Conservation (phyloP, 2,888 invertebrate genomes). For the Ormyrus labotus region DNA sequence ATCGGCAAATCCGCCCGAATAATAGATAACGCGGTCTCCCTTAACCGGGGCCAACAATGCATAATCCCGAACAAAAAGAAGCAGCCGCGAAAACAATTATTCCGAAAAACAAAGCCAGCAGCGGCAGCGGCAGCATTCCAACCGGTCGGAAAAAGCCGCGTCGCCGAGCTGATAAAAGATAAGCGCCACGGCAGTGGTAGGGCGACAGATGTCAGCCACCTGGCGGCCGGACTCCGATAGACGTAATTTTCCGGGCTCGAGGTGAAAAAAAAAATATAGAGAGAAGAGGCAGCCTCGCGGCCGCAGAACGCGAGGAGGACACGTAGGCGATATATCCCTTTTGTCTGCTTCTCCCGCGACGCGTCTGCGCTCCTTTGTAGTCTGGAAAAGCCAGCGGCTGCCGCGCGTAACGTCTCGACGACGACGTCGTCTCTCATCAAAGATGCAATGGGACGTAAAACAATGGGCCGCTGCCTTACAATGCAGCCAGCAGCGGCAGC, state of each 20-base stretch:
- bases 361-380: conserved; percentile 28
- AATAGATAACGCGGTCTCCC: too few relatives aligned
- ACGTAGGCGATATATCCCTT: conserved; percentile 21
- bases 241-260: too few relatives aligned
- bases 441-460: conserved; percentile 67
- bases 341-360: conserved; percentile 40
- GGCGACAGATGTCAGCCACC: conserved; percentile 43
- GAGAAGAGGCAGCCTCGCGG: background rate
- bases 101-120: too few relatives aligned
- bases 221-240: background rate
- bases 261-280: too few relatives aligned
- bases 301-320: background rate
- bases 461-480: conserved; percentile 67
- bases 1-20: too few relatives aligned
- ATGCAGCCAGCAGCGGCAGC: conserved; percentile 56
- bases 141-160: too few relatives aligned
- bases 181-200: background rate
- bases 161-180: conserved; percentile 21
- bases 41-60: too few relatives aligned
- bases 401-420: conserved; percentile 16
- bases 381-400: conserved; percentile 13
- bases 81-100: too few relatives aligned
- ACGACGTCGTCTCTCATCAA: conserved; percentile 58
- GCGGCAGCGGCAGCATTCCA: too few relatives aligned
- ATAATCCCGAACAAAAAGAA: too few relatives aligned